Percentiles rank a stretch among this genome's conserved stretches.
Conservation (phyloP, 2,797 vertebrate species). For the Betta splendens region DNA sequence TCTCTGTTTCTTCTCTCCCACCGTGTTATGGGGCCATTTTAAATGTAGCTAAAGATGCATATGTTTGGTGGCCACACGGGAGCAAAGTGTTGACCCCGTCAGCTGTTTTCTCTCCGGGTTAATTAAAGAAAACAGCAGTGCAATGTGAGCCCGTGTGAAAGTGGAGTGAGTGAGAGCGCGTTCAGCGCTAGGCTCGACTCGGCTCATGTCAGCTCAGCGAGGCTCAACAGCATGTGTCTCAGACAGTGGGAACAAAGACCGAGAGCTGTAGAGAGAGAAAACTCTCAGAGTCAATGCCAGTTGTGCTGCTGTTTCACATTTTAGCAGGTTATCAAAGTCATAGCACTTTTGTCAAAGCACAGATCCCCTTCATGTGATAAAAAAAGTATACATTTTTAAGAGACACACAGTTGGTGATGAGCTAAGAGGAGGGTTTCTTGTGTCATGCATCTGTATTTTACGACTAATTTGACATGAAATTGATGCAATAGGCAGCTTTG, state of each 20-base stretch:
- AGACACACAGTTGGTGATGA: conserved; percentile 5
- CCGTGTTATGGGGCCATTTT: conserved; percentile 38
- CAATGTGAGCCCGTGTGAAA: conserved; percentile 82
- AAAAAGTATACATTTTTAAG: conserved; percentile 22
- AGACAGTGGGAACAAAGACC: conserved; percentile 75
- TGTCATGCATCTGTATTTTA: conserved; percentile 49
- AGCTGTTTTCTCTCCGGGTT: conserved; percentile 84
- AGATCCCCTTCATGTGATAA: conserved; percentile 17
- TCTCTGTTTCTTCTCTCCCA: conserved; percentile 37
- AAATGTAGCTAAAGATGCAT: conserved; percentile 72
- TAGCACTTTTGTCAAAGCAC: conserved; percentile 3
- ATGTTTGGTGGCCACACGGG: conserved; percentile 69
- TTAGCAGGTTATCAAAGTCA: conserved; percentile 55
- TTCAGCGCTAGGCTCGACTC: conserved; percentile 69
- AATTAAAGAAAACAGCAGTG: conserved; percentile 86
- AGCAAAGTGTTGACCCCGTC: conserved; percentile 80
- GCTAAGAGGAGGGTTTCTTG: conserved; percentile 21
- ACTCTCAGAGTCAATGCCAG: conserved; percentile 40
- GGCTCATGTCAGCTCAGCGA: conserved; percentile 75
- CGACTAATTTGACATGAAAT: conserved; percentile 67
- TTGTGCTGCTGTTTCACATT: conserved; percentile 41
- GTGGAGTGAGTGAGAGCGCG: conserved; percentile 67
- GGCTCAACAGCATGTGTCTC: conserved; percentile 75
- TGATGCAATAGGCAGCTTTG: conserved; percentile 70
- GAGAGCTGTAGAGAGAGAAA: conserved; percentile 44